Base-by-base conservation (phyloP, 2,113 vertebrate species). In the Tenrec ecaudatus region DNA sequence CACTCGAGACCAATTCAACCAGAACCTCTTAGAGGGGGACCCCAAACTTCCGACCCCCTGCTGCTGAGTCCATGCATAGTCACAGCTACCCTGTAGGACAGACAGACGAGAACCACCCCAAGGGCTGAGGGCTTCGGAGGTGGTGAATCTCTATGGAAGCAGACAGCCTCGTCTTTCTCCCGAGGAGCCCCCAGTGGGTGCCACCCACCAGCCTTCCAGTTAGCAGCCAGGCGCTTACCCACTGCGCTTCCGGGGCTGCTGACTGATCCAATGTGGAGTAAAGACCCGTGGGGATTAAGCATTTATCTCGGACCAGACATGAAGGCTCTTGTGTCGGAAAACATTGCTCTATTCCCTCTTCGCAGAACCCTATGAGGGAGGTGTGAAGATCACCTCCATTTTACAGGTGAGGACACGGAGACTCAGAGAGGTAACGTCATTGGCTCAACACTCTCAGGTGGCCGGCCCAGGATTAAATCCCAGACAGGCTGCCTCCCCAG, bases 1-100 rank as follows among this genome's bases (percentile, higher is more conserved):
- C 91, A 79, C 76, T 79, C 22, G 85, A 78, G 88, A 78, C 75
- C 92, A 92, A 53, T 87, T 83, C 58, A 71, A n/a, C 38, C 60
- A 71, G 66, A 82, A 22, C 19, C 84, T 68, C 40, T 25, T 20
- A 23, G 14, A 33, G 23, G 66, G 16, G n/a, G 69, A 31, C 69
- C 69, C 6, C 19, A 71, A 53, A 17, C 31, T 15, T 12, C 29
- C 5, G 19, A 16, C n/a, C 69, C 69, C n/a, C 69, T 33, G n/a
- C 69, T 25, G 31, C n/a, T 10, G 29, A n/a, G 68, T 69, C 31
- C 3, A 10, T 53, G 47, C 47, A 53, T 14, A 10, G 9, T 53
- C 47, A 10, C 47, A 53, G 47, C 47, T 53, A 10, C 60, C 60
- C 60, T 23, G 22, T 22, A 62, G 60, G 22, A 62, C 60, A 62